Percentiles rank a stretch among this genome's conserved stretches.
These are phyloP conservation scores for Drosophila putrida DNA, from an alignment of 2,888 invertebrate species.

Conservation along the genomic window DNA sequence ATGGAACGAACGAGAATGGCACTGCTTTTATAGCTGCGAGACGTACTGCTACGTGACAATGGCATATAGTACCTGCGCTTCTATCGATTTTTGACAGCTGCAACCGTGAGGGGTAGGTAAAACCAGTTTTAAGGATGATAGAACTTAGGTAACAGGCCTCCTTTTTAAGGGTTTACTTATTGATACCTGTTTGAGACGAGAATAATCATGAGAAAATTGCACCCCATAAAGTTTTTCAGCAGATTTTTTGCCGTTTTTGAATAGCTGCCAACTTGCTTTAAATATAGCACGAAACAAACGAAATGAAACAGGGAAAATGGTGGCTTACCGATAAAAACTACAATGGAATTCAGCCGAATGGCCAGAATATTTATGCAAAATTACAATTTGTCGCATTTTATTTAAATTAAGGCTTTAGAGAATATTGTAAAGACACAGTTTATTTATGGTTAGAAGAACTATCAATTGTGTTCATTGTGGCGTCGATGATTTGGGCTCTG, in stretches of 20 bases:
- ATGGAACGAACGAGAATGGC: constrained; percentile 20
- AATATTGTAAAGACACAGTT: too few species aligned
- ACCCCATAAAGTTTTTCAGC: constrained; percentile 21
- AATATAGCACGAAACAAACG: neutral
- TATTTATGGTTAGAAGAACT: too few species aligned
- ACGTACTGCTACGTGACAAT: constrained; percentile 46
- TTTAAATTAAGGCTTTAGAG: neutral
- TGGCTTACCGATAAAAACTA: constrained; percentile 1
- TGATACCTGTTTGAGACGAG: constrained; percentile 21
- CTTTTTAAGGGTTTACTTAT: neutral
- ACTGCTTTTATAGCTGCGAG: constrained; percentile 46
- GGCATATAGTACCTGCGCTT: constrained; percentile 36
- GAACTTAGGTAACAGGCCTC: neutral
- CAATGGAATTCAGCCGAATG: neutral
- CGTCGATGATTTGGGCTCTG: too few species aligned
- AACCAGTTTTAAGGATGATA: neutral
- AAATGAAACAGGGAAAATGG: neutral
- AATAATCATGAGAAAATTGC: constrained; percentile 20
- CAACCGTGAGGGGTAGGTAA: neutral
- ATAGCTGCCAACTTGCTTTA: constrained; percentile 42
- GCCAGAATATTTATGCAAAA: neutral
- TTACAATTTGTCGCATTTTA: neutral
- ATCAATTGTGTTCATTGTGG: too few species aligned
- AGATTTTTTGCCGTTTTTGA: constrained; percentile 1
- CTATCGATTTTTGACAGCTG: constrained; percentile 9